Percentiles rank a stretch among this genome's conserved stretches.
phyloP scores from a whole-genome alignment of 2,888 invertebrate species.

The Caenorhabditis imperialis region DNA sequence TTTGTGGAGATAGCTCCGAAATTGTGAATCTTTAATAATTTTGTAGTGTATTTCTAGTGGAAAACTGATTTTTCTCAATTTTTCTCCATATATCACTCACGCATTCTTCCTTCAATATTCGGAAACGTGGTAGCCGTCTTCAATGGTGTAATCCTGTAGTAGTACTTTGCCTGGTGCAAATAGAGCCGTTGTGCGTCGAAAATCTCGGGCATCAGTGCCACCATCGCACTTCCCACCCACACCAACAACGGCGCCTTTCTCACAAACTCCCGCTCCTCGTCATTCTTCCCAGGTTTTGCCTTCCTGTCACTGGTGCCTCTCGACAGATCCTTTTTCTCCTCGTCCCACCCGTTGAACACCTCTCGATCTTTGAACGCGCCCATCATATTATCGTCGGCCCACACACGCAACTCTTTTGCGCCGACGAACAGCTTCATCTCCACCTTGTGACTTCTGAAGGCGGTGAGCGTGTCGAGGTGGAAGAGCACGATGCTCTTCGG shows the following conservation, averaged over 20 bases:
- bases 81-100: background rate
- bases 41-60: too few relatives aligned
- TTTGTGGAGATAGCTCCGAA: too few relatives aligned
- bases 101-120: constrained; percentile 5
- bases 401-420: constrained; percentile 14
- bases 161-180: background rate
- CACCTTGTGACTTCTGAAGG: constrained; percentile 10
- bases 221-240: constrained; percentile 21
- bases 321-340: constrained; percentile 5
- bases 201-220: constrained; percentile 22
- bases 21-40: too few relatives aligned
- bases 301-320: background rate
- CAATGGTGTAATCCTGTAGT: constrained; percentile 9
- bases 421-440: constrained; percentile 28
- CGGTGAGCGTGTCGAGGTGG: constrained; percentile 28
- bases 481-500: constrained; percentile 21
- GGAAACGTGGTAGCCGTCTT: constrained; percentile 3
- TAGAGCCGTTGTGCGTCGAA: constrained; percentile 24
- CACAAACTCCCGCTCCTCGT: background rate
- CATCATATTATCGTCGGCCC: too few relatives aligned
- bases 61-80: too few relatives aligned
- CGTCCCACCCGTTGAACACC: constrained; percentile 25
- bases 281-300: background rate
- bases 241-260: constrained; percentile 23
- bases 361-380: background rate